Evolutionary conservation across 2,797 vertebrate genomes (phyloP), one percentile per base, ranked within the genome.

Genomic region (Enteromius afrohamiltoni): DNA sequence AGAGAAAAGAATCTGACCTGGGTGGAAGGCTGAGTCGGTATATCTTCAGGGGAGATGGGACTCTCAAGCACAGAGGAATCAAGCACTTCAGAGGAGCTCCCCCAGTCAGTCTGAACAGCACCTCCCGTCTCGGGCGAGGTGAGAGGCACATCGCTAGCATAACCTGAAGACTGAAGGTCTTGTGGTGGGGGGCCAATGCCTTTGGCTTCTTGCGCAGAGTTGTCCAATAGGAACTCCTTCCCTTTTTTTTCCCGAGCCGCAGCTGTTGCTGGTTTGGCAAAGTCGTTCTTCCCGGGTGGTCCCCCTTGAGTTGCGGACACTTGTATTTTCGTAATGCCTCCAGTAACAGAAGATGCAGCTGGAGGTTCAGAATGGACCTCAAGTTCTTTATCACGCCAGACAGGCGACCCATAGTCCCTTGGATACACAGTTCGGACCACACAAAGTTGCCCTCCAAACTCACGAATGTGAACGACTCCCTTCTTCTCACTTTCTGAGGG

Each of bases 351-450:
- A 58, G 92, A 91, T 0, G 62, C 86, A 34, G 75, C 79, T 0
- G 85, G 87, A 1, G 85, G 86, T 58, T 92, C 92, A 8, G 86
- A 70, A 55, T 74, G 86, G 3, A 94, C 91, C 60, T 94, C 91
- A 13, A 90, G 80, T 19, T 89, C 88, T 3, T 85, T 64, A n/a
- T 91, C 86, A 9, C 83, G 89, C 93, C 94, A 94, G 9, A 91
- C 88, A 0, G 93, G 94, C 10, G 93, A 94, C 47, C 93, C 93
- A 9, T 89, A 94, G 76, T 95, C 93, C 19, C 85, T 93, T 75
- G 95, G 95, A 85, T 96, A 96, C 68, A 95, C 92, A 0, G 94
- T 96, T 86, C 93, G 90, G 40, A 96, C 95, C 84, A 96, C 93
- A 2, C 95, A 95, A 0, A 95, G 93, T 74, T 93, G 93, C 23